These are phyloP conservation scores for Theropithecus gelada DNA, from an alignment of 2,113 vertebrate species.

Conservation along the genomic window DNA sequence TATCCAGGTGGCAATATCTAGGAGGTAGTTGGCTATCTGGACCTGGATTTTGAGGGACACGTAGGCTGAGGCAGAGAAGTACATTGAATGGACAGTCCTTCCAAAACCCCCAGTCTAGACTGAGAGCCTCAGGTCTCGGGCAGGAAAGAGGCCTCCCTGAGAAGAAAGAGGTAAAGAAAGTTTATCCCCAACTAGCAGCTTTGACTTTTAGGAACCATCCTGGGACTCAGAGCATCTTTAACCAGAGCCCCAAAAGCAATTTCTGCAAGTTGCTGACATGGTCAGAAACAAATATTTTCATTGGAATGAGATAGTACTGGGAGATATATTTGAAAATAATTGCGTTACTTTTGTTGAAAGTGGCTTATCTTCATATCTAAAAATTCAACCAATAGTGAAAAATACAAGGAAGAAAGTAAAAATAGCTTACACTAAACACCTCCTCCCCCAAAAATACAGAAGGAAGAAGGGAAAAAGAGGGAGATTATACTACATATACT, in stretches of 20 bases:
- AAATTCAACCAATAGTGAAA: constrained; percentile 25
- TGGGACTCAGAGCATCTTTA: not conserved
- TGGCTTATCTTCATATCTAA: not conserved
- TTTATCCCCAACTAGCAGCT: not conserved
- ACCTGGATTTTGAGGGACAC: not conserved
- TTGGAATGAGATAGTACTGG: not conserved
- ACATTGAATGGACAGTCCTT: not conserved
- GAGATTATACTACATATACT: constrained; percentile 1
- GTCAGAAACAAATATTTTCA: constrained; percentile 22
- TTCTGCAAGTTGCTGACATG: not conserved
- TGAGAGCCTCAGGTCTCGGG: not conserved
- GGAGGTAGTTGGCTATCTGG: not conserved
- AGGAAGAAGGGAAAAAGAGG: not conserved
- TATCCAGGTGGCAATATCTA: not conserved
- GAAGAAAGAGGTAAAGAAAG: not conserved
- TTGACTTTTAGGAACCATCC: not conserved
- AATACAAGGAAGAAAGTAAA: constrained; percentile 32
- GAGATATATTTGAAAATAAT: constrained; percentile 29
- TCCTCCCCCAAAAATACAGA: not conserved
- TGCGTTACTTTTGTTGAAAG: constrained; percentile 24
- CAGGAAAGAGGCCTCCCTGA: not conserved
- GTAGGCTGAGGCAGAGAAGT: not conserved
- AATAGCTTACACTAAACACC: not conserved
- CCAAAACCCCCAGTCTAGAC: not conserved
- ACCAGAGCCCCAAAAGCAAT: not conserved